Evolutionary conservation across 1,140 invertebrate species (phyloP), one percentile per base, ranked within the genome.

Genomic region (Zaprionus africanus): DNA sequence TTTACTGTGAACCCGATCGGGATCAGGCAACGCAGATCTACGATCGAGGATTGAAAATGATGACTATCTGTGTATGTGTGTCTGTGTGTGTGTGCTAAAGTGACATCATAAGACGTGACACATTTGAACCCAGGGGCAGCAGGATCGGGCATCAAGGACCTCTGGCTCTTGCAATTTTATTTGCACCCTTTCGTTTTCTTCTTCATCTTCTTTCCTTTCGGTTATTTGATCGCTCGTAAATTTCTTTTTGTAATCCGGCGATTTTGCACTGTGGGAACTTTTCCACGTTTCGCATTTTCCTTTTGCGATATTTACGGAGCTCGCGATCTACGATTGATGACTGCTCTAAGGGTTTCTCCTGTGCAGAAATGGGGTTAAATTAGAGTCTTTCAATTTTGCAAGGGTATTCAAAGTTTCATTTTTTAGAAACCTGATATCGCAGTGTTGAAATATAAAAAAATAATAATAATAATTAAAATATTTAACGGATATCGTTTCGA

Each of bases 41-140:
- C 61, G 31, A 59, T 54, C 43, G 58, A 59, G 67, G 28, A 59
- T 46, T 49, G 54, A 66, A 78, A 56, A 77, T 76, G 78, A 80
- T 75, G 62, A 81, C 74, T 91, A 78, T 81, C 80, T 84, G 51
- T 70, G 63, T 38, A 74, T 77, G 80, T 75, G 79, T 74, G 80
- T 61, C 65, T 58, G 4, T 6, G n/a, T 46, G 66, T 49, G 28
- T 68, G 54, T 65, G 77, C 75, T 79, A 79, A 82, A 86, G 60
- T 91, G 78, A 83, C 82, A 91, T 91, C 82, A 91, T 91, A 91
- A 91, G 87, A 91, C 73, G 87, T 82, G 87, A 87, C 82, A 91
- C 64, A 84, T 91, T 83, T 81, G 74, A 88, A 76, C 84, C 66
- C 74, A 63, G 58, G 22, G 58, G 53, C 65, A 61, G 36, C 58